Conservation (phyloP, 2,888 invertebrate species). For the Acanthosepion pharaonis region DNA sequence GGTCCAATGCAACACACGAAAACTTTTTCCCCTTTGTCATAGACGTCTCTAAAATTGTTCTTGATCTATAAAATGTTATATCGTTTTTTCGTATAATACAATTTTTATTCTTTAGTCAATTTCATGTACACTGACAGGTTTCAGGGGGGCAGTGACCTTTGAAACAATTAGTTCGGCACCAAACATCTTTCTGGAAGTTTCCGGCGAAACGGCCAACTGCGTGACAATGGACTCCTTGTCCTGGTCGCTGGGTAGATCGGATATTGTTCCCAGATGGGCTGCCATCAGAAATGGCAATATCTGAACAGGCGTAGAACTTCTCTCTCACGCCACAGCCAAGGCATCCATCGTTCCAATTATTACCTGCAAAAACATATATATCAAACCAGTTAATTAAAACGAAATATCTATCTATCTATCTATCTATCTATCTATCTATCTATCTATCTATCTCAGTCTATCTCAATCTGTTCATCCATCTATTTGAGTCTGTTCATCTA, state of each 20-base stretch:
- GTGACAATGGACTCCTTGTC: conserved; percentile 21
- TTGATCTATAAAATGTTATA: too few species aligned
- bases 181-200: conserved; percentile 43
- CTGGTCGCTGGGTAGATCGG: background rate
- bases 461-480: too few species aligned
- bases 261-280: background rate
- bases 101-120: too few species aligned
- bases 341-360: conserved; percentile 48
- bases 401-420: too few species aligned
- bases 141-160: background rate
- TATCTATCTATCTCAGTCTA: too few species aligned
- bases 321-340: conserved; percentile 47
- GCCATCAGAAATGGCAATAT: conserved; percentile 46
- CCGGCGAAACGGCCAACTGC: background rate
- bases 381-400: too few species aligned
- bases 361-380: conserved; percentile 38
- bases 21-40: too few species aligned
- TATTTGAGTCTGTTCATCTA: too few species aligned
- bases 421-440: too few species aligned
- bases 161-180: background rate
- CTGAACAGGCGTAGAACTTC: conserved; percentile 49
- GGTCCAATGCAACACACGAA: too few species aligned
- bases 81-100: too few species aligned
- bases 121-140: background rate
- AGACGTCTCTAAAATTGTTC: too few species aligned